Percentiles rank a stretch among this genome's conserved stretches.
Conservation (phyloP, 1,140 invertebrate genomes). For the Stegodyphus dumicola region DNA sequence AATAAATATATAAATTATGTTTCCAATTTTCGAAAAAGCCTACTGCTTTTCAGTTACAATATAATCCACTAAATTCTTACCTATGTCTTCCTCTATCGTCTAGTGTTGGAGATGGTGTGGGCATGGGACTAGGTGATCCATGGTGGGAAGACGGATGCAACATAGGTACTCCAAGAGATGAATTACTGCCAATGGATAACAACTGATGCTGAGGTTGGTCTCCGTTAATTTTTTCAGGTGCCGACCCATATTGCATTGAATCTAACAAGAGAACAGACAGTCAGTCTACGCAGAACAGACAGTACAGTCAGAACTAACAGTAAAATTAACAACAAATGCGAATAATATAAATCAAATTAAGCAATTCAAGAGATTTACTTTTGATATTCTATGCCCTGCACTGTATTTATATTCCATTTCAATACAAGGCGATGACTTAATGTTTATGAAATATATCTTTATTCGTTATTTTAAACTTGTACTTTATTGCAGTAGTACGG, state of each 20-base stretch:
- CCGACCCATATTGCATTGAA: conserved; percentile 42
- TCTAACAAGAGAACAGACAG: not conserved
- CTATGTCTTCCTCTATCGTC: conserved; percentile 39
- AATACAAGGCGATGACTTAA: too few species aligned
- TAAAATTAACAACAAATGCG: too few species aligned
- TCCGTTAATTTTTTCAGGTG: conserved; percentile 41
- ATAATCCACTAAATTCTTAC: conserved; percentile 1
- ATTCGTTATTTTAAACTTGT: too few species aligned
- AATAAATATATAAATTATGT: not conserved
- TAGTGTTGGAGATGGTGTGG: conserved; percentile 37
- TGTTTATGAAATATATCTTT: too few species aligned
- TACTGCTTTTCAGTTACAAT: not conserved
- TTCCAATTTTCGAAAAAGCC: not conserved
- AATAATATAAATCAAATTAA: too few species aligned
- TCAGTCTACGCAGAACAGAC: not conserved
- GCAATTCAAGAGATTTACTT: too few species aligned
- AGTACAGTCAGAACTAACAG: not conserved
- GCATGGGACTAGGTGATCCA: conserved; percentile 45
- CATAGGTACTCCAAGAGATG: conserved; percentile 31
- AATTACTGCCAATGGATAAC: conserved; percentile 20
- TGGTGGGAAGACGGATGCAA: conserved; percentile 38
- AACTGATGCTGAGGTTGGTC: conserved; percentile 39
- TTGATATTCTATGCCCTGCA: too few species aligned
- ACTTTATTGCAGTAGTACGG: too few species aligned
- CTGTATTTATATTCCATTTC: too few species aligned